Conservation (phyloP, 2,113 vertebrate species). For the Microcebus griseorufus region DNA sequence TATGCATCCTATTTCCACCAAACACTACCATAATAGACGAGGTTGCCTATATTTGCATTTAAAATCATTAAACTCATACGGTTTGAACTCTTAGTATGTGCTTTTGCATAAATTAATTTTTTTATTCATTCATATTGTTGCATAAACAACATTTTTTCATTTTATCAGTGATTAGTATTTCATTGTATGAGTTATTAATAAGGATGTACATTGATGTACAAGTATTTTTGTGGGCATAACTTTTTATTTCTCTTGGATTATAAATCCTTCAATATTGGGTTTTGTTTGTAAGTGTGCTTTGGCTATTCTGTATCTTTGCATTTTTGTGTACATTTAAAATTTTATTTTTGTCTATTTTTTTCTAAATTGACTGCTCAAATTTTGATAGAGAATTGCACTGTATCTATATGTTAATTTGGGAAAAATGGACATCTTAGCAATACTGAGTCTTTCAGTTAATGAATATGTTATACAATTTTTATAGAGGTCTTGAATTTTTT, state of each 20-base stretch:
- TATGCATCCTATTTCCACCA: background rate
- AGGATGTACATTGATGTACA: background rate
- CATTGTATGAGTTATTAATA: background rate
- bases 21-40: background rate
- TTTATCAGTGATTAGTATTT: background rate
- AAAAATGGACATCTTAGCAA: background rate
- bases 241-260: background rate
- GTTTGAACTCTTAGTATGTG: background rate
- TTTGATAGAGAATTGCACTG: background rate
- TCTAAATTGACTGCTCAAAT: background rate
- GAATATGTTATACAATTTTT: too few species aligned
- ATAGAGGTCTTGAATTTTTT: too few species aligned
- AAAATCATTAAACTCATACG: background rate
- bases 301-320: background rate
- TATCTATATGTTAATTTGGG: background rate
- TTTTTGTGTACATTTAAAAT: background rate
- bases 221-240: background rate
- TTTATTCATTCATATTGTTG: background rate
- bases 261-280: background rate
- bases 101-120: background rate
- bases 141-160: background rate
- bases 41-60: background rate
- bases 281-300: background rate
- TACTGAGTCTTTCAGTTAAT: background rate
- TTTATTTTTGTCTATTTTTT: background rate